Evolutionary conservation across 2,797 vertebrate genomes (phyloP).

Genomic region (Galago senegalensis): DNA sequence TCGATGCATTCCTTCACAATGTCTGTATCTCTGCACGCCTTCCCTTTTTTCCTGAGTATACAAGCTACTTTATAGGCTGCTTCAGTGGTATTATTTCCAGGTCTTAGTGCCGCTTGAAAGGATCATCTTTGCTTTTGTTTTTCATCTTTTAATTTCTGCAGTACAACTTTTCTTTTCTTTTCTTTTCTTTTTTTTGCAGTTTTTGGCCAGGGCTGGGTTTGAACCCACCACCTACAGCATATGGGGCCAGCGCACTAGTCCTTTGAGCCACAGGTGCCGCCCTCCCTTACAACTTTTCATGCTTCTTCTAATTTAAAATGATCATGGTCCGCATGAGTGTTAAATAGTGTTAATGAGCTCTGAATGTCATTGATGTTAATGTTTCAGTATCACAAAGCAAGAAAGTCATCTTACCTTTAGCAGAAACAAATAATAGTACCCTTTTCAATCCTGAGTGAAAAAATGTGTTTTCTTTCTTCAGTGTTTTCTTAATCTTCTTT

Average conservation of each 20-base stretch:
- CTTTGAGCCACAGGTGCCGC: too few relatives aligned
- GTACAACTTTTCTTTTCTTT: neutral
- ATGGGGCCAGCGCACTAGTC: too few relatives aligned
- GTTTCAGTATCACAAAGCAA: neutral
- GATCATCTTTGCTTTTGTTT: neutral
- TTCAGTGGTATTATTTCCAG: neutral
- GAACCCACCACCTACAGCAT: too few relatives aligned
- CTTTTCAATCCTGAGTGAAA: neutral
- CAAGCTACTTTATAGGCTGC: neutral
- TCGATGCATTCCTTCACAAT: neutral
- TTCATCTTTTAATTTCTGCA: neutral
- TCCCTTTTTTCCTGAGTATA: neutral
- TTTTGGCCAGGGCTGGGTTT: too few relatives aligned
- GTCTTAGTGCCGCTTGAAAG: neutral
- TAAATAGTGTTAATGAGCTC: neutral
- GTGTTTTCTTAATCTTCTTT: neutral
- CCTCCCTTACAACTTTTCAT: neutral
- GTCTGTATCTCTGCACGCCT: neutral
- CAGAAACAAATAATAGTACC: neutral
- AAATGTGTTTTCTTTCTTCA: neutral
- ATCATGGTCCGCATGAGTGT: neutral
- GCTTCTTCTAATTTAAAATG: neutral
- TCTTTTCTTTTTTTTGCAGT: too few relatives aligned
- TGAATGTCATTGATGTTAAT: neutral
- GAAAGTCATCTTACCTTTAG: neutral